These are phyloP conservation scores for Pseudorasbora parva DNA, from an alignment of 2,113 vertebrate species.

Conservation along the genomic window DNA sequence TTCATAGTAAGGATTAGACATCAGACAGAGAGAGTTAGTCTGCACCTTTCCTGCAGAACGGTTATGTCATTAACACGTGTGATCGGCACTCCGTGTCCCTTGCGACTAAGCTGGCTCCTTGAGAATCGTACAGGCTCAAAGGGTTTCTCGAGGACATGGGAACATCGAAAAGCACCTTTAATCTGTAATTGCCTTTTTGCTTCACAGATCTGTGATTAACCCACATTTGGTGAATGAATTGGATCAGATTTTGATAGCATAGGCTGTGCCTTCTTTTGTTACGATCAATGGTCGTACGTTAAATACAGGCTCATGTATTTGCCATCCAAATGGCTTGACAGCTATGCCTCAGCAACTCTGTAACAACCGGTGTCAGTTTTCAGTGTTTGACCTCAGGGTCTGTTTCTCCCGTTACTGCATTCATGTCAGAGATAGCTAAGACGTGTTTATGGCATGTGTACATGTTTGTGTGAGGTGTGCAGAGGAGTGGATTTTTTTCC, in stretches of 20 bases:
- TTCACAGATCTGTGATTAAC: background rate
- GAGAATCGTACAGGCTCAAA: constrained; percentile 1
- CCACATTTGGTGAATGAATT: background rate
- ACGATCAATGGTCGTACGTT: background rate
- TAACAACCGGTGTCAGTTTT: constrained; percentile 50
- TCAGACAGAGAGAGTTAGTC: constrained; percentile 69
- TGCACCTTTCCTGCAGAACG: constrained; percentile 37
- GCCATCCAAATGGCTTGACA: constrained; percentile 10
- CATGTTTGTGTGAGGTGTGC: constrained; percentile 40
- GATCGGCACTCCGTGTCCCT: constrained; percentile 40
- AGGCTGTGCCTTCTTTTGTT: background rate
- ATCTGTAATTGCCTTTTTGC: constrained; percentile 11
- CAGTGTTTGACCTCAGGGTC: constrained; percentile 58
- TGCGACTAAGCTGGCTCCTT: constrained; percentile 55
- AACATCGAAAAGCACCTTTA: constrained; percentile 11
- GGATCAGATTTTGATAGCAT: background rate
- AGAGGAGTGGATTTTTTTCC: constrained; percentile 42
- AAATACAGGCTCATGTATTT: constrained; percentile 2
- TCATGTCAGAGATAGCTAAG: constrained; percentile 49
- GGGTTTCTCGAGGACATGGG: constrained; percentile 6
- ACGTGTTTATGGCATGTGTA: constrained; percentile 41
- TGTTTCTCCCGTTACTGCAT: constrained; percentile 60
- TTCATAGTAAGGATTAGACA: constrained; percentile 79
- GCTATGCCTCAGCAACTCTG: constrained; percentile 26
- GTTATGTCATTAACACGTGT: constrained; percentile 70